These are phyloP conservation scores for Synodontis membranacea DNA, from an alignment of 2,113 vertebrate genomes.

Conservation along the genomic window DNA sequence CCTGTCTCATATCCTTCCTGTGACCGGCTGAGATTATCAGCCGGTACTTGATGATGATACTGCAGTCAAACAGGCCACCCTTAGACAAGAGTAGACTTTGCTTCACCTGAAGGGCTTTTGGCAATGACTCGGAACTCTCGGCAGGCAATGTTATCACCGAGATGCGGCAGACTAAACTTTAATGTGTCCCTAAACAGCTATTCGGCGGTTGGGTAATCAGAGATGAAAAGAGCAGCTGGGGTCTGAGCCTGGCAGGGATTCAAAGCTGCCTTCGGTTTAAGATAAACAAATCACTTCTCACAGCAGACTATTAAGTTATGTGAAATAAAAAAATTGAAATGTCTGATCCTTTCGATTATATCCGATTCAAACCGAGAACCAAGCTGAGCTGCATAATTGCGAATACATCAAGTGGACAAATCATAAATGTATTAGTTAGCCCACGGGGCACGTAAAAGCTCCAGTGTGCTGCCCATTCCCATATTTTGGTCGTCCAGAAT, in stretches of 20 bases:
- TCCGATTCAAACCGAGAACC: background rate
- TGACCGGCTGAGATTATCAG: slow-evolving; percentile 53
- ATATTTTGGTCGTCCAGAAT: background rate
- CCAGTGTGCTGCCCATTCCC: background rate
- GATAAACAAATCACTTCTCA: slow-evolving; percentile 32
- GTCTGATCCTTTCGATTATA: background rate
- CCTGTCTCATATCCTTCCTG: slow-evolving; percentile 64
- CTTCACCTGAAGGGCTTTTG: slow-evolving; percentile 48
- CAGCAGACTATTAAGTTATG: background rate
- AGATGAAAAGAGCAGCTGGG: slow-evolving; percentile 36
- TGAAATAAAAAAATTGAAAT: background rate
- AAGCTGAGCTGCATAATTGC: background rate
- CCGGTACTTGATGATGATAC: slow-evolving; percentile 50
- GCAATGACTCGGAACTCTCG: slow-evolving; percentile 1
- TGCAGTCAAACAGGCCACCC: slow-evolving; percentile 30
- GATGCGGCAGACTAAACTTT: slow-evolving; percentile 54
- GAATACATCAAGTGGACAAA: background rate
- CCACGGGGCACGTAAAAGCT: background rate
- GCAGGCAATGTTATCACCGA: slow-evolving; percentile 46
- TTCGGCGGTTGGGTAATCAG: slow-evolving; percentile 51
- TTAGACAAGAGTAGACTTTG: slow-evolving; percentile 36
- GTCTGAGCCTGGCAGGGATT: slow-evolving; percentile 13
- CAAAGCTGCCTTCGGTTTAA: slow-evolving; percentile 25
- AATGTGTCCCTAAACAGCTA: slow-evolving; percentile 51
- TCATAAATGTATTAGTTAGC: background rate